Evolutionary conservation across 2,888 invertebrate genomes (phyloP).

Genomic region (Cataglyphis cursor): DNA sequence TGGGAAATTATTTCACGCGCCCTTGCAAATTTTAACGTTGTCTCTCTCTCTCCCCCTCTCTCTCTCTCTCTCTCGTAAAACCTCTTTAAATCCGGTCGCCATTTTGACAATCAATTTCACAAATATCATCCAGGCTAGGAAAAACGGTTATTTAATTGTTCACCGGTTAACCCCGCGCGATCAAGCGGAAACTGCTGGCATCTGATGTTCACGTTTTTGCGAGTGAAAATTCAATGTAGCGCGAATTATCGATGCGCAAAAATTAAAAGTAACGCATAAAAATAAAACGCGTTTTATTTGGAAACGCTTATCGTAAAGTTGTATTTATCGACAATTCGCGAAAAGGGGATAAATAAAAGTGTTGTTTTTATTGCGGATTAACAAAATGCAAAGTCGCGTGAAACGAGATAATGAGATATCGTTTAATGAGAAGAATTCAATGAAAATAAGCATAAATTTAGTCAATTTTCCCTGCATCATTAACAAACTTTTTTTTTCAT

Average conservation of each 20-base stretch:
- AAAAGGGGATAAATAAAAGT: conserved; percentile 25
- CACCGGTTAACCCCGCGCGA: conserved; percentile 13
- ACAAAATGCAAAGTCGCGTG: conserved; percentile 36
- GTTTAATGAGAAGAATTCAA: conserved; percentile 38
- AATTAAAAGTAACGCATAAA: conserved; percentile 52
- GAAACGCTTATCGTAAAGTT: conserved; percentile 22
- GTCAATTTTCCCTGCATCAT: not conserved
- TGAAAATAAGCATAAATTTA: conserved; percentile 14
- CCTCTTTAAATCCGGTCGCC: conserved; percentile 25
- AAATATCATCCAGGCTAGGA: conserved; percentile 39
- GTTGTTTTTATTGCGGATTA: conserved; percentile 48
- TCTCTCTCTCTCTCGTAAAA: conserved; percentile 4
- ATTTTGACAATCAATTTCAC: conserved; percentile 48
- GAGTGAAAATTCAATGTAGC: not conserved
- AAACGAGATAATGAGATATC: conserved; percentile 49
- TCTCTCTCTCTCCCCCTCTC: not conserved
- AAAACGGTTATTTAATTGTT: conserved; percentile 40
- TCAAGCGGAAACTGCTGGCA: conserved; percentile 28
- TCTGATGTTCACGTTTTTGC: conserved; percentile 27
- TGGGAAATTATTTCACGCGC: conserved; percentile 61
- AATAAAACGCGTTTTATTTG: conserved; percentile 43
- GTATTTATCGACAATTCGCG: not conserved
- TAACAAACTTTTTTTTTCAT: conserved; percentile 19
- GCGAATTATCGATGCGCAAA: conserved; percentile 48
- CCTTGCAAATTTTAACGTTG: conserved; percentile 43